Evolutionary conservation across 2,113 vertebrate species (phyloP).

Genomic region (Nothocercus nigrocapillus): DNA sequence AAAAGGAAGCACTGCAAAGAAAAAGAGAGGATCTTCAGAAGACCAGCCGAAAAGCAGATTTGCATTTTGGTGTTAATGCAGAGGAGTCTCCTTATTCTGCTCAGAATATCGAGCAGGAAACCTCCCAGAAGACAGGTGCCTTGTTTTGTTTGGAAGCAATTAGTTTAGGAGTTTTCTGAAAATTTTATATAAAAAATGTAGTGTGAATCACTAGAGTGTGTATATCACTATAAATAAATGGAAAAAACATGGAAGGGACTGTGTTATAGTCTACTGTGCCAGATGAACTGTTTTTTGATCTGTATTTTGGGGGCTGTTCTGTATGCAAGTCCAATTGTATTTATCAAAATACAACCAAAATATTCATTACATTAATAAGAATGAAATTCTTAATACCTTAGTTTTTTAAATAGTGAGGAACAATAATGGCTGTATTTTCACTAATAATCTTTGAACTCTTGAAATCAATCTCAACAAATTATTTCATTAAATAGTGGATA

Average conservation of each 20-base stretch:
- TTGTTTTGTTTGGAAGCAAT: neutral
- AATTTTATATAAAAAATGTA: neutral
- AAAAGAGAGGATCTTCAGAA: neutral
- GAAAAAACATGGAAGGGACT: neutral
- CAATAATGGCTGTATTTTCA: neutral
- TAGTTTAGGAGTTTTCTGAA: neutral
- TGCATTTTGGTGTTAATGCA: neutral
- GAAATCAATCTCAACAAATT: neutral
- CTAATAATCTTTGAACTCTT: neutral
- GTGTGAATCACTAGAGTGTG: neutral
- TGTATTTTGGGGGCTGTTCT: neutral
- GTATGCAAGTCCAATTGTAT: neutral
- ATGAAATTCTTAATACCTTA: neutral
- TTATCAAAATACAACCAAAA: neutral
- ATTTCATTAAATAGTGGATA: neutral
- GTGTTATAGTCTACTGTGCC: neutral
- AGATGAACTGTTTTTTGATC: neutral
- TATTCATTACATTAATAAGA: neutral
- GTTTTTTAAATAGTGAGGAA: neutral
- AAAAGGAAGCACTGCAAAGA: neutral
- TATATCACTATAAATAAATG: neutral
- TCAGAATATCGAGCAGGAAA: slow-evolving; percentile 27
- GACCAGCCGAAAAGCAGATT: neutral
- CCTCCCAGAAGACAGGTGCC: slow-evolving; percentile 39
- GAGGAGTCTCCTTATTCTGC: neutral